phyloP scores from a whole-genome alignment of 1,140 invertebrate species.

The Chironomus tepperi region DNA sequence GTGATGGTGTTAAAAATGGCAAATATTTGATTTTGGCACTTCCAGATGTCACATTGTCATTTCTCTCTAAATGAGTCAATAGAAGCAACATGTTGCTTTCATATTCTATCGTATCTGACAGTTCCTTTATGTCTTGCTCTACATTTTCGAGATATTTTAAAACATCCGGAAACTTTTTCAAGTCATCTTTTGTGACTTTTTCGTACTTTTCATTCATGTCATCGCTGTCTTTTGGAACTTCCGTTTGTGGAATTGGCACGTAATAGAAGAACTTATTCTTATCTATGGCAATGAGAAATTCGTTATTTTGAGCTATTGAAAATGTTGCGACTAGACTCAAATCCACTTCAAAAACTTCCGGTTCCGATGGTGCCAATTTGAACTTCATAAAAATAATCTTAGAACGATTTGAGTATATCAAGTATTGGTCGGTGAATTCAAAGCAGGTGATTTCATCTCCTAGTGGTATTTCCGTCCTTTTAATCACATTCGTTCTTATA shows the following conservation, averaged over 20 bases:
- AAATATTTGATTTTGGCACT: not conserved
- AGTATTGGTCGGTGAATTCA: not conserved
- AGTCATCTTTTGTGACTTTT: not conserved
- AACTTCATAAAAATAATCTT: not conserved
- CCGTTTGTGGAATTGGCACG: not conserved
- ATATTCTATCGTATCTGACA: not conserved
- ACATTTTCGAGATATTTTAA: not conserved
- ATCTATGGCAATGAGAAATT: not conserved
- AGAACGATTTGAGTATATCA: not conserved
- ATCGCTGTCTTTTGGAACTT: not conserved
- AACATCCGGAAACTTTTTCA: not conserved
- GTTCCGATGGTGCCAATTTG: not conserved
- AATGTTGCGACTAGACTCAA: not conserved
- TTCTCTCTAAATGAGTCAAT: not conserved
- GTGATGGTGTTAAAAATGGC: not conserved
- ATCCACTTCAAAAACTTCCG: not conserved
- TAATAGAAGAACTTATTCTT: not conserved
- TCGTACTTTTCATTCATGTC: not conserved
- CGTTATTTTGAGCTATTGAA: not conserved
- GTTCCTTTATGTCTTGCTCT: not conserved
- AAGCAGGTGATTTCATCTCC: not conserved
- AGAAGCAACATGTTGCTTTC: not conserved
- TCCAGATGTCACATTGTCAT: not conserved
- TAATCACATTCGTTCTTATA: not conserved
- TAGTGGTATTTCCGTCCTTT: not conserved